Base-by-base conservation (phyloP, 2,113 vertebrate genomes). In the Rhipidura dahli region DNA sequence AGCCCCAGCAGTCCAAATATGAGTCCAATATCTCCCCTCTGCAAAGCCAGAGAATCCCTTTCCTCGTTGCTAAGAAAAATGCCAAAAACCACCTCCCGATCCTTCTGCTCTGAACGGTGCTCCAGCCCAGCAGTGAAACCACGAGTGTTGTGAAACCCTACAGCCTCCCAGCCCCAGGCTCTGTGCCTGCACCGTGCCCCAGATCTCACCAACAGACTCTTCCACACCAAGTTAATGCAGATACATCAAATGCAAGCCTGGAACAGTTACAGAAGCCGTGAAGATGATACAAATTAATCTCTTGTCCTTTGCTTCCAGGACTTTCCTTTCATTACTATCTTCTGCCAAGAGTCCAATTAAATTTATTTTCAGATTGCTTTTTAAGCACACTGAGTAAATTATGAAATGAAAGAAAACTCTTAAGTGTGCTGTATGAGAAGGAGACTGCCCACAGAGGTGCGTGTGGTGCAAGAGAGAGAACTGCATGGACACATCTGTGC, bases 111-210 rank as follows among this genome's bases (percentile, higher is more conserved):
- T 47, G 18, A 71, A 66, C 0, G 0, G 1, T 30, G 35, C n/a
- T 70, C 14, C 10, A 4, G 57, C 0, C 0, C 61, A 79, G 15
- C 47, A 49, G 65, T 9, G 44, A 47, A 57, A 68, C 12, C 42
- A 35, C 2, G 8, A 31, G 45, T 0, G 0, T 37, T 60, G 9
- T 0, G 4, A 75, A 79, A 33, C 8, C 10, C n/a, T 49, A 33
- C 40, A 45, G 9, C 10, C 16, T 42, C 54, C 60, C 19, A 28
- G 8, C 24, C 37, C 13, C 61, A 27, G 66, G 49, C n/a, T 14
- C 26, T 37, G 13, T 10, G 4, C 59, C 56, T 77, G 68, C 47
- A 14, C 28, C 27, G 30, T 18, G 65, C 59, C 65, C 80, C 22
- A 54, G 26, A 19, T 53, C 54, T 66, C 68, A 31, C 15, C 33